A percentile compares a stretch with the other conserved stretches of the same genome.
Conservation (phyloP, 1,140 invertebrate species). For the Ips typographus region DNA sequence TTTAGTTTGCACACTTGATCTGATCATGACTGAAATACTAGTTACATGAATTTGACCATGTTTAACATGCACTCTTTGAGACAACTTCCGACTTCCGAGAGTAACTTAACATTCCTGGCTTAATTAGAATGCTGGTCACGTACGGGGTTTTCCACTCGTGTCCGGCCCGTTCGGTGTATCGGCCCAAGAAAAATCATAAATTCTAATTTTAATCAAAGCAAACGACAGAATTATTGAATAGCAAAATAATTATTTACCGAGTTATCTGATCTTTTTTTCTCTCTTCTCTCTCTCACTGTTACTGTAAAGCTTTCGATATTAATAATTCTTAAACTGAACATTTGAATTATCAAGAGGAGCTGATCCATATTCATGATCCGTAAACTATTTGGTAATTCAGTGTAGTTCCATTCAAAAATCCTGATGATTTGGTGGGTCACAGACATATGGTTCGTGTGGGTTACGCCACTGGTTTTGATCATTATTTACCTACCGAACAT, state of each 20-base stretch:
- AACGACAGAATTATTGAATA: conserved; percentile 25
- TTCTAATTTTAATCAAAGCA: conserved; percentile 25
- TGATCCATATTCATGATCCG: conserved; percentile 16
- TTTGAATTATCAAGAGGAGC: conserved; percentile 3
- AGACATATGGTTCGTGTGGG: background rate
- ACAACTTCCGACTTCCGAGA: background rate
- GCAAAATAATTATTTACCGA: conserved; percentile 28
- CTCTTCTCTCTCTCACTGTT: background rate
- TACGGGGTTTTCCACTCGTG: conserved; percentile 2
- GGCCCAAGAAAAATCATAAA: conserved; percentile 17
- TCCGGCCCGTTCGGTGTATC: conserved; percentile 16
- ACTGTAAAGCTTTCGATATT: conserved; percentile 4
- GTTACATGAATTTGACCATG: no score
- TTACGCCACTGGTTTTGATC: conserved; percentile 4
- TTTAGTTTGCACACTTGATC: no score
- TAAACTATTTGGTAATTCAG: background rate
- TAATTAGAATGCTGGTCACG: conserved; percentile 8
- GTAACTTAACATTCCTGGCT: background rate
- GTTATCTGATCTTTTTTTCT: conserved; percentile 23
- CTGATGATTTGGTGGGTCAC: background rate
- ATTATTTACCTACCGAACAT: conserved; percentile 3
- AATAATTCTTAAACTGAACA: conserved; percentile 10
- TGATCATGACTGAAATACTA: no score
- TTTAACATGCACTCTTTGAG: background rate
- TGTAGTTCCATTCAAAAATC: background rate